Conservation (phyloP, 2,113 vertebrate species). For the Clarias batrachus region DNA sequence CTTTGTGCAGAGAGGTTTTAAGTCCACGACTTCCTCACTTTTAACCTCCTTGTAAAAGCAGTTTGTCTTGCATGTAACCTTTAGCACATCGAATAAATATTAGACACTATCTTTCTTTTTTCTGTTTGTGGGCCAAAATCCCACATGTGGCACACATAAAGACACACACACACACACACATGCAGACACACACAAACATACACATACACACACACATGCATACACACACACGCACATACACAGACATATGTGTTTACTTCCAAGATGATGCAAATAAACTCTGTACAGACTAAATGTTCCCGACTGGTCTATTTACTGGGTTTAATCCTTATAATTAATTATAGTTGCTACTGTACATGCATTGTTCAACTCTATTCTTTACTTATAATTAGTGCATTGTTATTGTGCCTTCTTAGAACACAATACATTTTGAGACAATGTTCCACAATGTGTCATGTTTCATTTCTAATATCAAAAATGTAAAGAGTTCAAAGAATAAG, state of each 20-base stretch:
- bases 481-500: constrained; percentile 22
- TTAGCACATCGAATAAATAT: not conserved
- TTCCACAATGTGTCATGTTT: not conserved
- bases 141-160: constrained; percentile 6
- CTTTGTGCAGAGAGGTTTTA: constrained; percentile 29
- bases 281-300: constrained; percentile 1
- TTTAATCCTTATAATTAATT: constrained; percentile 30
- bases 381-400: constrained; percentile 16
- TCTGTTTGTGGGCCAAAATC: not conserved
- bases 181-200: constrained; percentile 48
- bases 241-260: constrained; percentile 46
- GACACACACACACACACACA: constrained; percentile 45
- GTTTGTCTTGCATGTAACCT: constrained; percentile 20
- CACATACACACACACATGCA: constrained; percentile 47
- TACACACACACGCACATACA: constrained; percentile 47
- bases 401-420: not conserved
- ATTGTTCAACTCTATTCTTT: not conserved
- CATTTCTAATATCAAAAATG: not conserved
- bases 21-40: constrained; percentile 58
- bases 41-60: constrained; percentile 17
- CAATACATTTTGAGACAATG: not conserved
- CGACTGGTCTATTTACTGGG: constrained; percentile 12
- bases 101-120: constrained; percentile 10
- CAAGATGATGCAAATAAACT: constrained; percentile 40
- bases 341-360: constrained; percentile 11